phyloP scores from a whole-genome alignment of 1,140 invertebrate species.

The Drosophila kohkoa region DNA sequence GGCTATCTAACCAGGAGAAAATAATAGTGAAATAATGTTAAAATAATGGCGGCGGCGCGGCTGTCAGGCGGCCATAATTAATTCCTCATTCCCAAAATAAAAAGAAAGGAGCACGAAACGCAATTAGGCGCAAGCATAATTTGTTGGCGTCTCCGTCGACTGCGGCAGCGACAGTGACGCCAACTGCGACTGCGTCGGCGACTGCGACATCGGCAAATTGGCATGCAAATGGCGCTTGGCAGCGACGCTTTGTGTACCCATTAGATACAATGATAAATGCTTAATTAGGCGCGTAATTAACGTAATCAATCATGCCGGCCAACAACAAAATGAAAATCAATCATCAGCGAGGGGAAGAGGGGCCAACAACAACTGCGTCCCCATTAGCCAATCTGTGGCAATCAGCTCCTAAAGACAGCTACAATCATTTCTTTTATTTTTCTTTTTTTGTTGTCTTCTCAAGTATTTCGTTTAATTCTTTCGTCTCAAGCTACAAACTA shows the following conservation, averaged over 20 bases:
- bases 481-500: conserved; percentile 6
- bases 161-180: conserved; percentile 1
- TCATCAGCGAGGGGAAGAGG: conserved; percentile 31
- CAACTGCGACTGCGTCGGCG: not conserved
- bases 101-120: conserved; percentile 64
- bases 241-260: conserved; percentile 41
- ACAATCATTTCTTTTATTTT: conserved; percentile 29
- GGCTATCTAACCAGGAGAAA: conserved; percentile 64
- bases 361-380: conserved; percentile 16
- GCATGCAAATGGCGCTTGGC: conserved; percentile 52
- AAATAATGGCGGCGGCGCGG: conserved; percentile 72
- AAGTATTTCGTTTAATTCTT: conserved; percentile 13
- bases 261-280: conserved; percentile 77
- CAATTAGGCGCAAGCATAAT: conserved; percentile 77
- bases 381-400: conserved; percentile 50
- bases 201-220: conserved; percentile 37
- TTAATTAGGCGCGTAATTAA: conserved; percentile 81
- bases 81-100: conserved; percentile 62
- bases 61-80: conserved; percentile 76
- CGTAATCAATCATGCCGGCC: conserved; percentile 73
- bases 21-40: conserved; percentile 61
- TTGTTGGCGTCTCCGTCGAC: conserved; percentile 39
- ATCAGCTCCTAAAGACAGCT: conserved; percentile 29
- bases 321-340: conserved; percentile 64
- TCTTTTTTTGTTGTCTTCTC: conserved; percentile 1